Base-by-base conservation (phyloP, 1,140 invertebrate genomes). In the Drosophila tani region DNA sequence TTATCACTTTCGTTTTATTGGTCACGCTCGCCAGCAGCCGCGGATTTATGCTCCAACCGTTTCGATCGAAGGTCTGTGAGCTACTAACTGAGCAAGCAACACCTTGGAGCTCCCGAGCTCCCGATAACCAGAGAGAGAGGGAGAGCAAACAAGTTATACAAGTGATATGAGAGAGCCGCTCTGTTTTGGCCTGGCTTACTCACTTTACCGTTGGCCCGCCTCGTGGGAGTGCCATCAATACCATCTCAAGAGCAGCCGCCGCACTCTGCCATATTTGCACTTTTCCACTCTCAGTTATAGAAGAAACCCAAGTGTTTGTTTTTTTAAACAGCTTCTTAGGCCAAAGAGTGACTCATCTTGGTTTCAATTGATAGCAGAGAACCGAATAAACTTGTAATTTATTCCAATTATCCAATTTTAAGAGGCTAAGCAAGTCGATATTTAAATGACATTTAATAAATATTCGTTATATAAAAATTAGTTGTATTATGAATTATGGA, bases 1-100 rank as follows among this genome's bases (percentile, higher is more conserved):
- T 68, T 68, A 70, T 68, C 67, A 68, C 67, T 68, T 47, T 70
- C 67, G 64, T n/a, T 68, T 51, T 35, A 11, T 29, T 63, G 35
- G 8, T n/a, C 35, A 49, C 35, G 35, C 35, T 15, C 9, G 57
- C 45, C 27, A 17, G 17, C 40, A 17, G 49, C 21, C 11, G 51
- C 41, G 32, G 15, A 29, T 21, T 40, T 9, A 43, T n/a, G 9
- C 15, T 40, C 40, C 21, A 29, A 32, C 64, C 64, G 67, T 47
- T n/a, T 32, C 64, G 49, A 68, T 70, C 64, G 40, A 69, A 17
- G 14, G n/a, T 47, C 29, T 56, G 12, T 21, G 3, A 29, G 63
- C 40, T 46, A 70, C 67, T 70, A 68, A 47, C 17, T 21, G 40
- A 68, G 63, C 38, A 43, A n/a, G 38, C 63, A 27, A 35, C 24